Evolutionary conservation across 2,888 invertebrate species (phyloP).

Genomic region (Cerastis leucographa): DNA sequence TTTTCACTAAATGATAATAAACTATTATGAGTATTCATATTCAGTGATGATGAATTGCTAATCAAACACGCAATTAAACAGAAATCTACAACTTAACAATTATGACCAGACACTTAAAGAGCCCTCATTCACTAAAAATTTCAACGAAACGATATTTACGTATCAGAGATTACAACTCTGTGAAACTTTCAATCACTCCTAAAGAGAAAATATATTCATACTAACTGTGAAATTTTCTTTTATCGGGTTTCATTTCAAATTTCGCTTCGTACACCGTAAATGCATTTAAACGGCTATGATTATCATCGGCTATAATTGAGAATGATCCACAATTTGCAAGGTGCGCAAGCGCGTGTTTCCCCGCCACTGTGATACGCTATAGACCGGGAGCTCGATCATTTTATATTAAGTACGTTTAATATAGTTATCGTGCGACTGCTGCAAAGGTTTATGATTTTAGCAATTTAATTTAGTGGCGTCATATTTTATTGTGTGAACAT

Average conservation of each 20-base stretch:
- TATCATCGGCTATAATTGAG: conserved; percentile 68
- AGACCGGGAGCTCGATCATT: conserved; percentile 72
- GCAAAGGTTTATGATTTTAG: conserved; percentile 46
- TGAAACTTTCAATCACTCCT: background rate
- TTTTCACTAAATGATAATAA: conserved; percentile 20
- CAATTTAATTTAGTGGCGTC: background rate
- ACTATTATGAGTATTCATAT: conserved; percentile 13
- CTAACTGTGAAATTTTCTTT: background rate
- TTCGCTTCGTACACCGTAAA: conserved; percentile 15
- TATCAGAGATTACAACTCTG: background rate
- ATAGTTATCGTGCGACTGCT: conserved; percentile 31
- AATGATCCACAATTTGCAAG: conserved; percentile 73
- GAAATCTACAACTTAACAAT: background rate
- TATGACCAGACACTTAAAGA: background rate
- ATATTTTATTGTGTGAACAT: background rate
- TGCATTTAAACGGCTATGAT: conserved; percentile 33
- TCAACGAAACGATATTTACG: background rate
- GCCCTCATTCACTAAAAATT: background rate
- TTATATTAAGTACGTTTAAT: conserved; percentile 35
- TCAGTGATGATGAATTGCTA: conserved; percentile 10
- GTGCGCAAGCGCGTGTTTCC: conserved; percentile 70
- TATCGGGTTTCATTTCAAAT: background rate
- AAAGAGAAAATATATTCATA: background rate
- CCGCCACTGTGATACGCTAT: conserved; percentile 81
- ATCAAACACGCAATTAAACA: background rate